A percentile compares a stretch with the other conserved stretches of the same genome.
Conservation (phyloP, 2,888 invertebrate species). For the Tuta absoluta region DNA sequence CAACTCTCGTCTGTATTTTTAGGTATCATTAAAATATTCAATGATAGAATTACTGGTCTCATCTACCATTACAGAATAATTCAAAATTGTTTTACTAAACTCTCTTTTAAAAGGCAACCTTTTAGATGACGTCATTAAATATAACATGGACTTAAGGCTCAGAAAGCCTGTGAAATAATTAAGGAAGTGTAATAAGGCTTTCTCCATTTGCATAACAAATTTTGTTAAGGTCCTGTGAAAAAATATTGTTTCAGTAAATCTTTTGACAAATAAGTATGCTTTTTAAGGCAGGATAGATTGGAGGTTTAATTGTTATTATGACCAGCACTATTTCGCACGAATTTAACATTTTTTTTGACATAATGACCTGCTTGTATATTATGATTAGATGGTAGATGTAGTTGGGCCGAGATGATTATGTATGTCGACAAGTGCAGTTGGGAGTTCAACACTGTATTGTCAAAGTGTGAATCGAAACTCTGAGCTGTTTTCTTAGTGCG, state of each 20-base stretch:
- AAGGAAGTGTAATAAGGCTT: conserved; percentile 72
- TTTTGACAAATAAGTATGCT: conserved; percentile 52
- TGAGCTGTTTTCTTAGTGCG: no score
- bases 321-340: neutral
- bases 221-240: conserved; percentile 54
- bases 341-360: neutral
- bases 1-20: no score
- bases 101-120: conserved; percentile 56
- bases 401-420: no score
- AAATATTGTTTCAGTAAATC: conserved; percentile 61
- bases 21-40: no score
- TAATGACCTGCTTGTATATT: neutral
- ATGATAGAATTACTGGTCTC: no score
- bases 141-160: conserved; percentile 63
- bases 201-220: conserved; percentile 72
- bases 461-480: no score
- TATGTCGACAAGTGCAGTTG: no score
- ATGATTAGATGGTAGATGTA: neutral
- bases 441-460: no score
- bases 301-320: neutral
- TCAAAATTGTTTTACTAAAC: conserved; percentile 46
- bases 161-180: conserved; percentile 70
- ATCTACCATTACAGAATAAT: conserved; percentile 34
- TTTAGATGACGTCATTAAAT: conserved; percentile 71
- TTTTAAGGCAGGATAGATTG: conserved; percentile 15